Evolutionary conservation across 2,888 invertebrate species (phyloP), one percentile per base, ranked within the genome.

Genomic region (Buathra laborator): DNA sequence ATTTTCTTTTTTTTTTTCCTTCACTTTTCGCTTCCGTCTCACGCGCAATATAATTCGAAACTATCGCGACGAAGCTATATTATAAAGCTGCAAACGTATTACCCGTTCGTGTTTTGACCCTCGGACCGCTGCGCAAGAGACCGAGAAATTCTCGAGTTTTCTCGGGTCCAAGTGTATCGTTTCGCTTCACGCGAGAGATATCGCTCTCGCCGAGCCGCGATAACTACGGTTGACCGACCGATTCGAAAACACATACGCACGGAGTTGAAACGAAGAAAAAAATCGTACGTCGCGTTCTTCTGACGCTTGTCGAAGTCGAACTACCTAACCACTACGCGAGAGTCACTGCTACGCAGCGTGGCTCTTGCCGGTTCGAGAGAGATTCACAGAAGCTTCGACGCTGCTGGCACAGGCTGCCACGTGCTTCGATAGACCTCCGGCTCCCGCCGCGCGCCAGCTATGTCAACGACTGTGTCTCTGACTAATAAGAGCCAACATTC

Each of bases 401-500:
- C 68, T 56, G 19, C 76, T 76, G 76, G 81, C 81, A 76, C 72
- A 12, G 37, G 44, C 37, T 46, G 72, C 83, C 83, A 83, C 78
- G 83, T 83, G 83, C 83, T 83, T 37, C 59, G 77, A 83, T 72
- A 78, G 46, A 9, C 9, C 68, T 24, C 16, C 46, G 62, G 78
- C 70, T 78, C 70, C 78, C 78, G 70, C 62, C 70, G 70, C 48
- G 78, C 68, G 53, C 32, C 82, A 82, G 77, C 71, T 82, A 82
- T 82, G 83, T 74, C 67, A 78, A 78, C 83, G 83, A 48, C 66
- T 78, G 44, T 78, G 62, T 64, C 66, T 77, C 72, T 53, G 72
- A 74, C 67, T 78, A 72, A 78, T 59, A 75, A 70, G 44, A 74
- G 14, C 67, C 62, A 62, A 78, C 19, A 62, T 68, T 62, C 48